These are phyloP conservation scores for Rhyzopertha dominica DNA, from an alignment of 1,140 invertebrate species.

Conservation along the genomic window DNA sequence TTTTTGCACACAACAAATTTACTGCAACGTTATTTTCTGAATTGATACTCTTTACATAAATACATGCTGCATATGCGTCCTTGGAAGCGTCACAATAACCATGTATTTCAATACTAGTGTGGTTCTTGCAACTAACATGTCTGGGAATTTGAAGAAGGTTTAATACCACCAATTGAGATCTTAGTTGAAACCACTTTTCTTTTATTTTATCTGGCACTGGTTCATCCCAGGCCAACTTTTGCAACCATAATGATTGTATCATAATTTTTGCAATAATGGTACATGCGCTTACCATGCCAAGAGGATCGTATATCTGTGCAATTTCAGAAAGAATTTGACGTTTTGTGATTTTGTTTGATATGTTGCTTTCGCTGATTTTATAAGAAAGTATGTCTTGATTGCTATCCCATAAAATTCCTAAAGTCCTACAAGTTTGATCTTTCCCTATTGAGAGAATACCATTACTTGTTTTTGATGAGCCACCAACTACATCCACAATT, in stretches of 20 bases:
- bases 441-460: no score
- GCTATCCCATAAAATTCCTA: no score
- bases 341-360: no score
- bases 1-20: conserved; percentile 14
- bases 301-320: conserved; percentile 34
- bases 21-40: neutral
- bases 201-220: neutral
- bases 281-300: conserved; percentile 33
- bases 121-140: conserved; percentile 11
- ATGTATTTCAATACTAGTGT: conserved; percentile 12
- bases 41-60: conserved; percentile 2
- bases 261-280: conserved; percentile 36
- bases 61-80: no score
- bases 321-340: conserved; percentile 33
- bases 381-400: no score
- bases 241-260: conserved; percentile 34
- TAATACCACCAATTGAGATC: neutral
- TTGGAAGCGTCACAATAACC: conserved; percentile 18
- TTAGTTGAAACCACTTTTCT: neutral
- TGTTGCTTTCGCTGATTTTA: no score
- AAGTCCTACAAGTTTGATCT: no score
- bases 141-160: neutral
- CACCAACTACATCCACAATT: no score
- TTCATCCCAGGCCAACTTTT: neutral
- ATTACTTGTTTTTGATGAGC: no score